phyloP scores from a whole-genome alignment of 2,888 invertebrate genomes.

The Hymenopus coronatus region DNA sequence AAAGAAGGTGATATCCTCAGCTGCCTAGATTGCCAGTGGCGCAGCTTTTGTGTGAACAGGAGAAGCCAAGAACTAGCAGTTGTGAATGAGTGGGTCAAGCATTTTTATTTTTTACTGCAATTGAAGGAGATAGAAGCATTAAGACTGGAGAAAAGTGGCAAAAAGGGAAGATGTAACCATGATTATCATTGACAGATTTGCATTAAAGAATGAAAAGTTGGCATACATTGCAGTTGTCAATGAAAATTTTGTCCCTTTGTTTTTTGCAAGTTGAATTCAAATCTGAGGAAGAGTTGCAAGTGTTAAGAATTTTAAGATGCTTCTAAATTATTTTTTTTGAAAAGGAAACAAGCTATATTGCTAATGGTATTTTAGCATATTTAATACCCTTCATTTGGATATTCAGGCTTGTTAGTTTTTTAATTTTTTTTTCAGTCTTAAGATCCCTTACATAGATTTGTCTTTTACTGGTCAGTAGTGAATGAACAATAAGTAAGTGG shows the following conservation, averaged over 20 bases:
- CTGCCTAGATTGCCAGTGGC: neutral
- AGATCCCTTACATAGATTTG: neutral
- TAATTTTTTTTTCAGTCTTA: neutral
- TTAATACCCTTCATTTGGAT: neutral
- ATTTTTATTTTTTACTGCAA: neutral
- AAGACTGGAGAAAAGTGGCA: neutral
- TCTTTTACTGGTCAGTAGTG: neutral
- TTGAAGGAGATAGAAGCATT: neutral
- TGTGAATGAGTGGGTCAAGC: neutral
- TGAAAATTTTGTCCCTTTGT: neutral
- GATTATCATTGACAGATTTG: neutral
- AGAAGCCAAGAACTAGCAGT: neutral
- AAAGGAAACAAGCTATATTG: neutral
- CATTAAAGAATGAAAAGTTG: neutral
- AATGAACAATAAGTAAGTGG: neutral
- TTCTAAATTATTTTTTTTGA: neutral
- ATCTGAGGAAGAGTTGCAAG: neutral
- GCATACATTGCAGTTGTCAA: neutral
- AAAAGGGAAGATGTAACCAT: neutral
- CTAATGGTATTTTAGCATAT: neutral
- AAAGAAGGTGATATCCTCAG: neutral
- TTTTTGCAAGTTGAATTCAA: neutral
- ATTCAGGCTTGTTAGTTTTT: neutral
- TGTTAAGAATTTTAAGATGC: neutral
- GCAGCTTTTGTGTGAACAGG: neutral